Percentiles rank a stretch among this genome's conserved stretches.
These are phyloP conservation scores for Notothenia rossii DNA, from an alignment of 2,113 vertebrate species.

Conservation along the genomic window DNA sequence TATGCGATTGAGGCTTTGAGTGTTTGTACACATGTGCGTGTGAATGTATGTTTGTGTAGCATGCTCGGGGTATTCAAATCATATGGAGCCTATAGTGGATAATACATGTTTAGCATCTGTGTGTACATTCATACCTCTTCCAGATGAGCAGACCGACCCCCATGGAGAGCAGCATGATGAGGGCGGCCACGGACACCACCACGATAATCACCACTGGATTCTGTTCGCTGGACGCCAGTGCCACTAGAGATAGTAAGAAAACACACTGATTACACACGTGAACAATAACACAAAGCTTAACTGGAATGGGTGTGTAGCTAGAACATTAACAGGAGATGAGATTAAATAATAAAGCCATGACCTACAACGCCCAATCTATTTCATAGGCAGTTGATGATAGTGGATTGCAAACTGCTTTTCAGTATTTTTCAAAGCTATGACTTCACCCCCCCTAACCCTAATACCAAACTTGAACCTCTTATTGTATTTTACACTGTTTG, in stretches of 20 bases:
- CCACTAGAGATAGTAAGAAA: slow-evolving; percentile 76
- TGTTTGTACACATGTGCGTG: slow-evolving; percentile 22
- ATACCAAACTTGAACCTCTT: too few species aligned
- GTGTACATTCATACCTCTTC: slow-evolving; percentile 85
- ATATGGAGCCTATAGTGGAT: neutral
- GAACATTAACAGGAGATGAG: slow-evolving; percentile 13
- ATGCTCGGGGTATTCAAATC: slow-evolving; percentile 10
- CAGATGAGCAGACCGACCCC: slow-evolving; percentile 86
- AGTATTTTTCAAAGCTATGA: neutral
- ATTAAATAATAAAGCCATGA: slow-evolving; percentile 4
- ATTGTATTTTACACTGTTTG: neutral
- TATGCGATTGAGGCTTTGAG: neutral
- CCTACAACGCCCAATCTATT: neutral
- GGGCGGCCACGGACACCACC: slow-evolving; percentile 86
- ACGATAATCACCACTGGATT: slow-evolving; percentile 87
- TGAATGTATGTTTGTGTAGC: slow-evolving; percentile 15
- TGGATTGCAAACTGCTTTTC: neutral
- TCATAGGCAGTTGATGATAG: neutral
- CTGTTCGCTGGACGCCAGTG: slow-evolving; percentile 89
- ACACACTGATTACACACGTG: neutral
- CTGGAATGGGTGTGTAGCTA: neutral
- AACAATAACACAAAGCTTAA: slow-evolving; percentile 5
- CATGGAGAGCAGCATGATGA: slow-evolving; percentile 88
- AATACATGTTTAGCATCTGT: neutral
- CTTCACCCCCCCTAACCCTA: neutral